Percentiles rank a stretch among this genome's conserved stretches.
phyloP scores from a whole-genome alignment of 2,797 vertebrate species.

The Alcedo atthis region DNA sequence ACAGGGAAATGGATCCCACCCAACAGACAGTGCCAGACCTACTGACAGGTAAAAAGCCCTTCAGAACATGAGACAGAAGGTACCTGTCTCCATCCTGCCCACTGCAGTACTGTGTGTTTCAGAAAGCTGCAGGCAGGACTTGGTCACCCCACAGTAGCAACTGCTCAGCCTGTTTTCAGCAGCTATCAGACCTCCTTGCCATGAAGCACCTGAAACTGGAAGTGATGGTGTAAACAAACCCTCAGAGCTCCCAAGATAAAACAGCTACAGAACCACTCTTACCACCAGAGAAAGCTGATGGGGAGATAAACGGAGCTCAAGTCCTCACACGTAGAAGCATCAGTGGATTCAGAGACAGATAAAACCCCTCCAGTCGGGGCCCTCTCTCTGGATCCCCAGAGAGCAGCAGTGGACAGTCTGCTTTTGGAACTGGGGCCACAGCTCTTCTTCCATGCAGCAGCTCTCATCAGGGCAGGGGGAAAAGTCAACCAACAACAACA shows the following conservation, averaged over 20 bases:
- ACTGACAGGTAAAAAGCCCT: background rate
- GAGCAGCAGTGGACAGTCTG: background rate
- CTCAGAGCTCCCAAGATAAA: constrained; percentile 32
- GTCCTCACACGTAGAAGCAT: background rate
- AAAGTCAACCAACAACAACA: too few species aligned
- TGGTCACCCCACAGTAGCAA: background rate
- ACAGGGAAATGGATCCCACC: background rate
- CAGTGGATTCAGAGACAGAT: background rate
- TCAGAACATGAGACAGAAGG: background rate
- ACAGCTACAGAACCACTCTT: background rate
- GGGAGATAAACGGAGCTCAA: background rate
- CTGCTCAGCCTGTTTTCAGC: background rate
- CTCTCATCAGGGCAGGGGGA: background rate
- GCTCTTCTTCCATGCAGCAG: background rate
- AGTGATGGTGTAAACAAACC: background rate
- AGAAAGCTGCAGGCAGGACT: background rate
- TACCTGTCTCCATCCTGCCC: background rate
- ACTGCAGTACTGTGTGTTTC: background rate
- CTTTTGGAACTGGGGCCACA: background rate
- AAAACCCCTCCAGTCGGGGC: background rate
- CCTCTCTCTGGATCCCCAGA: background rate
- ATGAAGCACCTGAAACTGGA: constrained; percentile 15
- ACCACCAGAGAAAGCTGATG: background rate
- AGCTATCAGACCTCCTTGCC: background rate
- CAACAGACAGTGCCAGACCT: background rate